Base-by-base conservation (phyloP, 2,113 vertebrate genomes). In the Oplegnathus fasciatus region DNA sequence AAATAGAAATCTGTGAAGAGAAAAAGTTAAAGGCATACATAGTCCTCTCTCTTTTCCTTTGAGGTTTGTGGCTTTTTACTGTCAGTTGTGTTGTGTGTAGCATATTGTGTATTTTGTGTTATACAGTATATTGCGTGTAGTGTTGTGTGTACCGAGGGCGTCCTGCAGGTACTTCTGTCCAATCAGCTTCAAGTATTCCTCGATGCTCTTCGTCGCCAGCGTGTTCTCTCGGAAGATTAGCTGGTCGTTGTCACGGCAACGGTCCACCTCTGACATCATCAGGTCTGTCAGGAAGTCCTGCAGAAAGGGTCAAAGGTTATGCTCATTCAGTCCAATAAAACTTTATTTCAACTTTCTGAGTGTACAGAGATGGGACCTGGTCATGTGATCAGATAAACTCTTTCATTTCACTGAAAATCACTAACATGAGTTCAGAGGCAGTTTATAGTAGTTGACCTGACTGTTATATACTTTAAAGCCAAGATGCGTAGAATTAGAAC, bases 181-280 rank as follows among this genome's bases (percentile, higher is more conserved):
- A 93, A 99, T 98, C 90, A 99, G 95, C 94, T 99, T 99, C 93
- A 99, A 96, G 93, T 99, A 99, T 82, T 99, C 97, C 88, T 99
- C 98, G 0, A 99, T 98, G 71, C 98, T 98, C 93, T 99, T 99
- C 24, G 98, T 99, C 15, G 98, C 98, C 83, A 99, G 88, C 0
- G 98, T 99, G 91, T 99, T 99, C 91, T 99, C 98, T 83, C 98
- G 95, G 95, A 99, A 99, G 91, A 99, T 98, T 87, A 99, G 96
- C 91, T 99, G 98, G 87, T 99, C 98, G 0, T 99, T 99, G 91
- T 99, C 98, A 71, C 97, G 98, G 46, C 98, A 99, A 89, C 98
- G 97, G 94, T 99, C 98, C 55, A 99, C 98, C 94, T 99, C 98
- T 4, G 98, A 98, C 98, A 99, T 99, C 97, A 99, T 99, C 90